A percentile compares a stretch with the other conserved stretches of the same genome.
phyloP scores from a whole-genome alignment of 2,888 invertebrate genomes.

The Sesia apiformis region DNA sequence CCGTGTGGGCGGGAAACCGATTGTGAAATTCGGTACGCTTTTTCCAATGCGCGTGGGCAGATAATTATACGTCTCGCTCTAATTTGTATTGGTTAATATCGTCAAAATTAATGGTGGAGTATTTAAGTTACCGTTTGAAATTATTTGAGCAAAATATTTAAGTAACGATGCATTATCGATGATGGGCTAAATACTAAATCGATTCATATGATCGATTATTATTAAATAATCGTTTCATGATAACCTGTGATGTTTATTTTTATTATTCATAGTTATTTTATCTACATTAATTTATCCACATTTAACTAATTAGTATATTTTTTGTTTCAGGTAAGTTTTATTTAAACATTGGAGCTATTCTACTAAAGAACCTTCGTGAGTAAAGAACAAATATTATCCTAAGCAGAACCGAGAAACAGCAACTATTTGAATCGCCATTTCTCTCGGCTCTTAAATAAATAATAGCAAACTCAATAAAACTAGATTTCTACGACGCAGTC shows the following conservation, averaged over 20 bases:
- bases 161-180: too few species aligned
- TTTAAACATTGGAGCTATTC: background rate
- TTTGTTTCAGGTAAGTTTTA: constrained; percentile 42
- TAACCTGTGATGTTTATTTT: too few species aligned
- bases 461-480: constrained; percentile 6
- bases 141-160: background rate
- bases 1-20: constrained; percentile 33
- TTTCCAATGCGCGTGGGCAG: constrained; percentile 53
- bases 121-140: constrained; percentile 13
- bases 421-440: background rate
- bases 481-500: constrained; percentile 5
- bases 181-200: too few species aligned
- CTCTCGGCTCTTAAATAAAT: constrained; percentile 5
- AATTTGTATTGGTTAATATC: constrained; percentile 50
- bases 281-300: too few species aligned
- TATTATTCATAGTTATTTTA: too few species aligned
- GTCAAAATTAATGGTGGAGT: constrained; percentile 31
- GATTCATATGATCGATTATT: too few species aligned
- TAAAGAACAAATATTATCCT: background rate
- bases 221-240: too few species aligned
- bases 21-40: constrained; percentile 60
- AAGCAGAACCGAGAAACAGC: background rate
- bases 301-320: constrained; percentile 1
- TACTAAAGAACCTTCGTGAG: background rate
- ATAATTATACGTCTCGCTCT: constrained; percentile 55